Conservation (phyloP, 1,140 invertebrate genomes). For the Tenebrio molitor region DNA sequence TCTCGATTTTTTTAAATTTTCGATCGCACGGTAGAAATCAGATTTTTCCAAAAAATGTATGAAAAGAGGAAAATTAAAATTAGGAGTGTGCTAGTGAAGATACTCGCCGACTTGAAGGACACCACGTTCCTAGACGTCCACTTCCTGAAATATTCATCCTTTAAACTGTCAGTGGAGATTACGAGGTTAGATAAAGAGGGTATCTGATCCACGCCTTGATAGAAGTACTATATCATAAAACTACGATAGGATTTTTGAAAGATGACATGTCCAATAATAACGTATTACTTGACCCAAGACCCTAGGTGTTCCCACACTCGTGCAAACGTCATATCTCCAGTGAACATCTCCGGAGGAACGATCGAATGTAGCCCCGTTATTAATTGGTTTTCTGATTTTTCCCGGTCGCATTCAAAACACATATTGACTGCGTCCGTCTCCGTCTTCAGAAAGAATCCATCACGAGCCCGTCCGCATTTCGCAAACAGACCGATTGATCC, state of each 20-base stretch:
- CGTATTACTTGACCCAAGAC: conserved; percentile 36
- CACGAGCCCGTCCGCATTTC: too few species aligned
- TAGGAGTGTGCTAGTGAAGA: too few species aligned
- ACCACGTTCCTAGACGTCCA: too few species aligned
- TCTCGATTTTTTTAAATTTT: too few species aligned
- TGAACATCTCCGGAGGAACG: neutral
- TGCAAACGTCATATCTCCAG: neutral
- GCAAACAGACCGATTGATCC: neutral
- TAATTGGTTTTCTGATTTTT: neutral
- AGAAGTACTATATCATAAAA: conserved; percentile 31
- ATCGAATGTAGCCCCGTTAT: conserved; percentile 3
- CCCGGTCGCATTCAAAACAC: too few species aligned
- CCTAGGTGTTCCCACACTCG: conserved; percentile 21
- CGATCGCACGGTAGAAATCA: too few species aligned
- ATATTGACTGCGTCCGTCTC: too few species aligned
- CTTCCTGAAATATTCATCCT: conserved; percentile 11
- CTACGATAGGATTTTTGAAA: conserved; percentile 30
- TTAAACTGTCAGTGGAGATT: conserved; percentile 24
- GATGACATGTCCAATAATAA: conserved; percentile 39
- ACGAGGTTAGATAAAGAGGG: conserved; percentile 19
- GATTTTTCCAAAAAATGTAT: too few species aligned
- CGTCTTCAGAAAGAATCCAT: too few species aligned
- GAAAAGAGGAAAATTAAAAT: too few species aligned
- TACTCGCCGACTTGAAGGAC: too few species aligned
- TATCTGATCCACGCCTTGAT: conserved; percentile 21